Evolutionary conservation across 92 coral and sea anemone genomes (phyloP).

Genomic region (Heliopora coerulea): DNA sequence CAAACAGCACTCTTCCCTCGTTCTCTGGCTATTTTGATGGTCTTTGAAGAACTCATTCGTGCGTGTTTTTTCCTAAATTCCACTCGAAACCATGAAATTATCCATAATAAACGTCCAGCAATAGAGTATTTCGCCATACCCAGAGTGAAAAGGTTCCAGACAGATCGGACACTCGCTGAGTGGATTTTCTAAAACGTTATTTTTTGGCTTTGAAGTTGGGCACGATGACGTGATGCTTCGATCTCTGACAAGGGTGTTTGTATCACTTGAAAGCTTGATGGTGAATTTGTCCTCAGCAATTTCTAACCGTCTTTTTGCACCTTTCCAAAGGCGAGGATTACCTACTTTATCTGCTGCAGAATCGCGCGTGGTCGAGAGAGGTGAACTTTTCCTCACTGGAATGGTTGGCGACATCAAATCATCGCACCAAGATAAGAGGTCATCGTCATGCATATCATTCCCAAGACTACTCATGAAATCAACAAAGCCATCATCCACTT

Average conservation of each 20-base stretch:
- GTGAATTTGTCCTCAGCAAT: constrained; percentile 7
- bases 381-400: constrained; percentile 7
- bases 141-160: constrained; percentile 17
- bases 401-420: constrained; percentile 27
- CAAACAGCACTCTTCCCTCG: too few relatives aligned
- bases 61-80: too few relatives aligned
- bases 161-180: constrained; percentile 21
- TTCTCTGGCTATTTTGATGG: too few relatives aligned
- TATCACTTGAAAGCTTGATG: background rate
- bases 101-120: too few relatives aligned
- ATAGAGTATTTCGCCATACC: background rate
- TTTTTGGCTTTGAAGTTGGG: background rate
- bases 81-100: background rate
- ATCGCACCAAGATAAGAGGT: constrained; percentile 25
- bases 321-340: background rate
- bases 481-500: constrained; percentile 4
- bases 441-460: constrained; percentile 24
- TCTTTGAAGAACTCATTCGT: too few relatives aligned
- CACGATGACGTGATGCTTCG: background rate
- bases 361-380: background rate
- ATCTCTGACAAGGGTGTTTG: background rate
- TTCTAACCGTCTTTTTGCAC: constrained; percentile 21
- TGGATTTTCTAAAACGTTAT: background rate
- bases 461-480: constrained; percentile 13
- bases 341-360: background rate